Evolutionary conservation across 2,888 invertebrate species (phyloP).

Genomic region (Drosophila birchii): DNA sequence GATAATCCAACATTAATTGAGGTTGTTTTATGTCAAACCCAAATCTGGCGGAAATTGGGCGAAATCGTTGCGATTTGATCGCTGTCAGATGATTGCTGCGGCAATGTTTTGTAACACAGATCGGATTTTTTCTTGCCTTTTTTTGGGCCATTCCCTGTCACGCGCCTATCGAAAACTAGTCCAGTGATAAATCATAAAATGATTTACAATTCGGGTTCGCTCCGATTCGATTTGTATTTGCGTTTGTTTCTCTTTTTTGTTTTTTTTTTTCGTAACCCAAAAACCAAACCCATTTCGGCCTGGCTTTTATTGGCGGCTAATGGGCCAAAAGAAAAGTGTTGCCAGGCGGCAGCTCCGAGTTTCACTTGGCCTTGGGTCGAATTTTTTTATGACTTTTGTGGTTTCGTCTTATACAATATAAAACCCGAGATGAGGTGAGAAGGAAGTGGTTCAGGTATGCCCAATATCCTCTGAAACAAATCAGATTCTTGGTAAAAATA

Average conservation of each 20-base stretch:
- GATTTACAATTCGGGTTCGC: constrained; percentile 51
- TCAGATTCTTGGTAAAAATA: constrained; percentile 18
- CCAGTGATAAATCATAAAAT: constrained; percentile 69
- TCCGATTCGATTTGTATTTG: constrained; percentile 35
- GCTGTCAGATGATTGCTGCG: constrained; percentile 30
- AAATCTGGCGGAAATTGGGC: constrained; percentile 17
- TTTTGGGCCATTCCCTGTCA: constrained; percentile 43
- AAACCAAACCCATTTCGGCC: constrained; percentile 44
- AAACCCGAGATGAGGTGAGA: constrained; percentile 7
- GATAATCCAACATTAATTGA: constrained; percentile 21
- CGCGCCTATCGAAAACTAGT: constrained; percentile 66
- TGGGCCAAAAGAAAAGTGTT: constrained; percentile 39
- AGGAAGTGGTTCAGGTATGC: constrained; percentile 9
- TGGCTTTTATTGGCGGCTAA: constrained; percentile 38
- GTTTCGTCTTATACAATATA: constrained; percentile 40
- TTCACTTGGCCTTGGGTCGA: constrained; percentile 52
- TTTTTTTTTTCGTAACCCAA: constrained; percentile 29
- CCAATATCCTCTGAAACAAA: background rate
- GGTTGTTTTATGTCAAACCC: constrained; percentile 18
- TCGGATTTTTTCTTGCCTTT: constrained; percentile 9
- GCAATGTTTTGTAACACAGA: constrained; percentile 43
- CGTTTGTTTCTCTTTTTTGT: constrained; percentile 20
- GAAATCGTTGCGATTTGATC: constrained; percentile 35
- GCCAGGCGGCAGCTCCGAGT: constrained; percentile 28
- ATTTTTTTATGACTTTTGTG: constrained; percentile 35